phyloP scores from a whole-genome alignment of 1,140 invertebrate genomes.

The Andricus grossulariae region DNA sequence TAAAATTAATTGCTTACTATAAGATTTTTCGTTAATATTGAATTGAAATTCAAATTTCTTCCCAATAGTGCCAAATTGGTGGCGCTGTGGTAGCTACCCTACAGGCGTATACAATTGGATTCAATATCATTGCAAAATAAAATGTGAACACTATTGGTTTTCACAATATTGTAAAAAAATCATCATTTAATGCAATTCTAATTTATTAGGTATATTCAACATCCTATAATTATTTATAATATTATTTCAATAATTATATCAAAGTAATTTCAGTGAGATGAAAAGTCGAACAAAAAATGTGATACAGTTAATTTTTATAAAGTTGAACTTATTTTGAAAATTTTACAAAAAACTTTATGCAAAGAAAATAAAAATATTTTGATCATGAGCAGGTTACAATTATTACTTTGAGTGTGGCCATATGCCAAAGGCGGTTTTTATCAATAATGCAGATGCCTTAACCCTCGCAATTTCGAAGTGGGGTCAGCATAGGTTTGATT shows the following conservation, averaged over 20 bases:
- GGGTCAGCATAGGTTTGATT: conserved; percentile 51
- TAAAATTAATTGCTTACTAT: too few relatives aligned
- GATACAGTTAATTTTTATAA: too few relatives aligned
- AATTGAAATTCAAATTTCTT: too few relatives aligned
- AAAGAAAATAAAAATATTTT: conserved; percentile 10
- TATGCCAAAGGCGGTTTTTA: conserved; percentile 43
- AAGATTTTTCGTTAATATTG: too few relatives aligned
- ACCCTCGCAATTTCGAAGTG: conserved; percentile 38
- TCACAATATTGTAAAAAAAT: not conserved
- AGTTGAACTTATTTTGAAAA: not conserved
- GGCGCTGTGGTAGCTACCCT: too few relatives aligned
- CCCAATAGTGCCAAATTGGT: too few relatives aligned
- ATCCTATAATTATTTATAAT: too few relatives aligned
- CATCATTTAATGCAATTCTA: too few relatives aligned
- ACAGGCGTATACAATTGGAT: not conserved
- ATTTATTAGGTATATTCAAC: too few relatives aligned
- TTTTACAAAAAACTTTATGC: not conserved
- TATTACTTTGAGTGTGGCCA: conserved; percentile 38
- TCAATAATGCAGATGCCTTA: conserved; percentile 48
- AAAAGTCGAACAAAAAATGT: too few relatives aligned
- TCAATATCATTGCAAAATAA: not conserved
- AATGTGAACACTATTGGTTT: conserved; percentile 22
- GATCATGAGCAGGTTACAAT: not conserved
- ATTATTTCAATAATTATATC: too few relatives aligned
- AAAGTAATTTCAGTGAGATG: too few relatives aligned